phyloP scores from a whole-genome alignment of 2,113 vertebrate genomes.

The Reinhardtius hippoglossoides region DNA sequence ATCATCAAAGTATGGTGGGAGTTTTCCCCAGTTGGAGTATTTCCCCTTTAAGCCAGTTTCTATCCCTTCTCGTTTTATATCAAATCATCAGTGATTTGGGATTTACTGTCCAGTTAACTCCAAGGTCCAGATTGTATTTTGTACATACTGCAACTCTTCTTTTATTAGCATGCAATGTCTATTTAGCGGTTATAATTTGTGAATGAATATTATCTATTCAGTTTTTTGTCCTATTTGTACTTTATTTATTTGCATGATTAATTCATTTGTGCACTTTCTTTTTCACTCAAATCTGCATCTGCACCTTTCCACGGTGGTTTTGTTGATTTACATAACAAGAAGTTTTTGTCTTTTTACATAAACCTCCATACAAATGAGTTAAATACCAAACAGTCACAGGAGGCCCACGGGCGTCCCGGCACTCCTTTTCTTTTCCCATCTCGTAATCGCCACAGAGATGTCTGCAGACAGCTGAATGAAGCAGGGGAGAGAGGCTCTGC shows the following conservation, averaged over 20 bases:
- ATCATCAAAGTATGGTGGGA: neutral
- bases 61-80: no score
- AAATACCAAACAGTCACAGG: slow-evolving; percentile 61
- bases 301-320: slow-evolving; percentile 3
- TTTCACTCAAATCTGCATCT: neutral
- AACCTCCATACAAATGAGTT: slow-evolving; percentile 58
- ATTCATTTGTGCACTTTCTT: neutral
- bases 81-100: no score
- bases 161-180: no score
- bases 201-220: no score
- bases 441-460: slow-evolving; percentile 36
- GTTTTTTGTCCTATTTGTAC: neutral
- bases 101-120: no score
- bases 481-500: slow-evolving; percentile 40
- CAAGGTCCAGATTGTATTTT: no score
- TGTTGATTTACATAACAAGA: slow-evolving; percentile 45
- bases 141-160: no score
- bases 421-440: slow-evolving; percentile 27
- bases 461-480: slow-evolving; percentile 38
- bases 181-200: no score
- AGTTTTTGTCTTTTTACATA: slow-evolving; percentile 25
- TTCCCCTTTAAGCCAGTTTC: no score
- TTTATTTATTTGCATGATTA: neutral
- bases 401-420: slow-evolving; percentile 45
- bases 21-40: neutral